Conservation (phyloP, 2,888 invertebrate species). For the Thumatha senex region DNA sequence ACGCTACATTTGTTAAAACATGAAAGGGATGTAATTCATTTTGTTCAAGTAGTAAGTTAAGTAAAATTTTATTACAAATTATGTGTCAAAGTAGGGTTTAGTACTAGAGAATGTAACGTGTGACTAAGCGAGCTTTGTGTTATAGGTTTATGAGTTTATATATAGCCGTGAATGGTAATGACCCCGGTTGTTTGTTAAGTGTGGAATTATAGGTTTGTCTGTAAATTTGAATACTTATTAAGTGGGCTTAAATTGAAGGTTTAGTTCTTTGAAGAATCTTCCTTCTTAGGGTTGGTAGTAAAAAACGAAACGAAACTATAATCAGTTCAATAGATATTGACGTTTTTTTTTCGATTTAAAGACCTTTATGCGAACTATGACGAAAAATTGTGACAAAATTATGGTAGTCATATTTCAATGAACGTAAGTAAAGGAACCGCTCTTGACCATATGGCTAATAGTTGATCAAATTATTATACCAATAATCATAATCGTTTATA, state of each 20-base stretch:
- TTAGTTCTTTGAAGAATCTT: neutral
- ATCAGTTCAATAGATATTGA: no score
- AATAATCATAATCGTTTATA: no score
- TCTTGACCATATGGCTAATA: no score
- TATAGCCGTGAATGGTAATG: constrained; percentile 8
- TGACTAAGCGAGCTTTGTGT: constrained; percentile 12
- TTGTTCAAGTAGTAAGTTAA: constrained; percentile 2
- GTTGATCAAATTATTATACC: no score
- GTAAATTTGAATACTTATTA: constrained; percentile 3
- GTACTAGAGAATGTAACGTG: neutral
- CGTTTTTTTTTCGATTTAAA: no score
- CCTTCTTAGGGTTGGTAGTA: no score
- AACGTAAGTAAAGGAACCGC: no score
- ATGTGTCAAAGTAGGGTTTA: constrained; percentile 7
- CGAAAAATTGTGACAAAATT: no score
- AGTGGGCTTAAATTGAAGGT: constrained; percentile 2
- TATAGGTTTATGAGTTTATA: constrained; percentile 6
- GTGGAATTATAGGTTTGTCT: neutral
- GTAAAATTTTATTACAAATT: constrained; percentile 7
- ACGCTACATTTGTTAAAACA: neutral
- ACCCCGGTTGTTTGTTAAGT: constrained; percentile 2
- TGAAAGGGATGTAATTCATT: neutral
- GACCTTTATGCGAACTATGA: no score
- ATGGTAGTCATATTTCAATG: no score
- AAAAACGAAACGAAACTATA: no score